Evolutionary conservation across 2,797 vertebrate species (phyloP).

Genomic region (Parotocinclus haroldoi): DNA sequence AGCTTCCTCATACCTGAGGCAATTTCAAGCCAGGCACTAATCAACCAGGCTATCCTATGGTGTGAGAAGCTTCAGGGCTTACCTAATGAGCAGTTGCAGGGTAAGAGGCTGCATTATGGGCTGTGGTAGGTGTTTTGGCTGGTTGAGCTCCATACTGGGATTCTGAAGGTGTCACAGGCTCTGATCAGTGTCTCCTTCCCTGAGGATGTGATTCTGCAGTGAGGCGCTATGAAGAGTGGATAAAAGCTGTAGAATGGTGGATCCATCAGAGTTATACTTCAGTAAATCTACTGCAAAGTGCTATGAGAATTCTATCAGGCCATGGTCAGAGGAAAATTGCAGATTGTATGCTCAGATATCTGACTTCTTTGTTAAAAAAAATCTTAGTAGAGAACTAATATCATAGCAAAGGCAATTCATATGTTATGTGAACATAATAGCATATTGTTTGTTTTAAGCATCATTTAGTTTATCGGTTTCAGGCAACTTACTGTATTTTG

Average conservation of each 20-base stretch:
- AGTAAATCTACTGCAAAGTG: background rate
- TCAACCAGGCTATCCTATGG: conserved; percentile 32
- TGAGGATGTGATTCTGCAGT: conserved; percentile 16
- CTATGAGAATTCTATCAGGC: background rate
- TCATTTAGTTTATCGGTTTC: too few species aligned
- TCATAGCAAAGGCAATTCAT: too few species aligned
- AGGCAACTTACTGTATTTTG: too few species aligned
- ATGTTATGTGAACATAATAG: too few species aligned
- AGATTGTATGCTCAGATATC: background rate
- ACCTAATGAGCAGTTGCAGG: conserved; percentile 42
- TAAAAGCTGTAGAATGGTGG: background rate
- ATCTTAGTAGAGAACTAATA: too few species aligned
- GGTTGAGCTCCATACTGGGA: conserved; percentile 37
- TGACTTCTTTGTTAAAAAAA: background rate
- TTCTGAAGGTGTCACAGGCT: conserved; percentile 35
- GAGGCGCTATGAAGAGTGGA: background rate
- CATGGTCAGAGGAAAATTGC: background rate
- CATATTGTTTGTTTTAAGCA: too few species aligned
- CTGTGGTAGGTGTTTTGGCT: conserved; percentile 37
- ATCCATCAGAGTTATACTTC: conserved; percentile 14
- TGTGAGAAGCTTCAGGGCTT: conserved; percentile 35
- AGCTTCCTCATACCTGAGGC: conserved; percentile 30
- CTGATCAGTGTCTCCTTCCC: conserved; percentile 23
- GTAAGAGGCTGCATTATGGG: conserved; percentile 44
- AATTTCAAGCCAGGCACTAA: conserved; percentile 34